Conservation (phyloP, 2,797 vertebrate genomes). For the Tapirus indicus region DNA sequence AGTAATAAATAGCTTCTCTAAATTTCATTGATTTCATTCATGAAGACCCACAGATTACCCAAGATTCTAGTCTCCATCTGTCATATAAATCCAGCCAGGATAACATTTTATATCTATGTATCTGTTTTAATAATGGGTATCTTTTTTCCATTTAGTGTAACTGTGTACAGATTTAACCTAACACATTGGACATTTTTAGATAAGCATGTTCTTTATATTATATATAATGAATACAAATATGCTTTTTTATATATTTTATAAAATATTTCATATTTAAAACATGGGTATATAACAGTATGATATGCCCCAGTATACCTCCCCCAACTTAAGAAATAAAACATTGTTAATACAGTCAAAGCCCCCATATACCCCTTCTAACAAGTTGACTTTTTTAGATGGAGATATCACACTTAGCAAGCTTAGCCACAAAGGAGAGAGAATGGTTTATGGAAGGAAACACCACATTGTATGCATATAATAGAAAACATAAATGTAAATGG, state of each 20-base stretch:
- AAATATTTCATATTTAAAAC: constrained; percentile 37
- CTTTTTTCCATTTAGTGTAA: constrained; percentile 31
- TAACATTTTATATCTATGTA: constrained; percentile 64
- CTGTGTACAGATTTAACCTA: constrained; percentile 40
- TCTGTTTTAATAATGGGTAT: constrained; percentile 56
- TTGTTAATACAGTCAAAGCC: not conserved
- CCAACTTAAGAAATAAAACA: constrained; percentile 3
- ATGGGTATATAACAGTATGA: not conserved
- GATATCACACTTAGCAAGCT: constrained; percentile 51
- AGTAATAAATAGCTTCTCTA: constrained; percentile 87
- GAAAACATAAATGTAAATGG: not conserved
- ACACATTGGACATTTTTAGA: not conserved
- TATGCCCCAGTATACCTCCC: not conserved
- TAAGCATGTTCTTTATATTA: not conserved
- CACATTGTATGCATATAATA: not conserved
- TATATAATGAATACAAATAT: not conserved
- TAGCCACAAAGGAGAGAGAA: not conserved
- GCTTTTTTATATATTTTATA: not conserved
- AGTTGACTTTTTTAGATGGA: not conserved
- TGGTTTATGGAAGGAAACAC: not conserved
- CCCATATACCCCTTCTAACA: not conserved
- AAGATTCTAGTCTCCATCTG: constrained; percentile 81
- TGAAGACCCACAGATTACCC: constrained; percentile 81
- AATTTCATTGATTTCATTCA: constrained; percentile 86
- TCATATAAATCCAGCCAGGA: constrained; percentile 72